These are phyloP conservation scores for Arctocebus calabarensis DNA, from an alignment of 2,797 vertebrate species.

Conservation along the genomic window DNA sequence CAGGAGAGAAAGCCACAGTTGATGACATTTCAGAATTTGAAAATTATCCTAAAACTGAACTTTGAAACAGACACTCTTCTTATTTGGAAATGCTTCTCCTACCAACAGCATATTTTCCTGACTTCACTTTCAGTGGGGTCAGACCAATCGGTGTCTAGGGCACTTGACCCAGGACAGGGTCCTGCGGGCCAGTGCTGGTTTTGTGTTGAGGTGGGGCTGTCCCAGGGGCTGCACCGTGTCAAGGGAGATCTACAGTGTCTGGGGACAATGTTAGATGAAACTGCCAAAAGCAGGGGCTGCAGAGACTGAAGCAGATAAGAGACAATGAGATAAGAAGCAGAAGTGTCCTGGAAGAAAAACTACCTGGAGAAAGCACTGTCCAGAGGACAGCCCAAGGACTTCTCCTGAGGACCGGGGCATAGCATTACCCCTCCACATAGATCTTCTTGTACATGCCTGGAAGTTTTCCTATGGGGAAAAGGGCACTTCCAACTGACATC, in stretches of 20 bases:
- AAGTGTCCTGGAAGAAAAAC: background rate
- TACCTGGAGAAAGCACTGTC: background rate
- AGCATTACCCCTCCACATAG: fast-evolving
- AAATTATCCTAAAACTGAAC: constrained; percentile 11
- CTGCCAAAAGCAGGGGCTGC: background rate
- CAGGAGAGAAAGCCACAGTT: background rate
- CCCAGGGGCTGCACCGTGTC: background rate
- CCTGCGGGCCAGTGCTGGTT: background rate
- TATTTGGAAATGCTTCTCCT: constrained; percentile 13
- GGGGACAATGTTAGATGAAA: background rate
- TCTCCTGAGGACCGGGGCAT: background rate
- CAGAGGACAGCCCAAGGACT: background rate
- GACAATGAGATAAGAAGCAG: background rate
- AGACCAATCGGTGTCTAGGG: background rate
- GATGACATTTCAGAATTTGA: background rate
- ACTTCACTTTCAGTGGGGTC: background rate
- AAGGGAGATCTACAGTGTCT: background rate
- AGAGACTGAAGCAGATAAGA: background rate
- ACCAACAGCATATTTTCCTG: background rate
- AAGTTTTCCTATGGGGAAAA: background rate
- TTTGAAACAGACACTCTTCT: background rate
- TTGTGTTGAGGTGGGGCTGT: background rate
- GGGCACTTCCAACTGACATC: background rate
- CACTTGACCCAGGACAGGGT: background rate
- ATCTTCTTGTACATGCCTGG: fast-evolving